These are phyloP conservation scores for Argynnis bischoffii DNA, from an alignment of 2,888 invertebrate species.

Conservation along the genomic window DNA sequence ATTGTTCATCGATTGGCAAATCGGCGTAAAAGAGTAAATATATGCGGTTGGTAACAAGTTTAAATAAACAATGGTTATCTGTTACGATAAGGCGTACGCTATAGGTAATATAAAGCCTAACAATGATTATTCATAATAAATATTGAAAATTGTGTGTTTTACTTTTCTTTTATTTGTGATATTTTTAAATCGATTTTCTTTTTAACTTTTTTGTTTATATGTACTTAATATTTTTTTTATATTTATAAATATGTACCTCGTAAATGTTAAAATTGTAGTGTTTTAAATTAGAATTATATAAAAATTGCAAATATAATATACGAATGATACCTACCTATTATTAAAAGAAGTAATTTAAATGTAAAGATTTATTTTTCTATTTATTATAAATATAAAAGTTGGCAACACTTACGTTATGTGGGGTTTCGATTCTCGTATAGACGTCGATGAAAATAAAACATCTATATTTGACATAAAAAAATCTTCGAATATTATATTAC, in stretches of 20 bases:
- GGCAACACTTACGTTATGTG: background rate
- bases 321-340: no score
- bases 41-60: slow-evolving; percentile 19
- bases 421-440: background rate
- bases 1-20: slow-evolving; percentile 11
- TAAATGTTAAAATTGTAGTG: no score
- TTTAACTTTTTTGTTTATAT: no score
- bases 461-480: no score
- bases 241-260: no score
- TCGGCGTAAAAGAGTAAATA: slow-evolving; percentile 13
- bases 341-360: no score
- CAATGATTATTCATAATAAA: slow-evolving; percentile 6
- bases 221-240: no score
- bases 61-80: slow-evolving; percentile 20
- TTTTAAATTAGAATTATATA: no score
- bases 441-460: background rate
- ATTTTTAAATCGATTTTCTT: no score
- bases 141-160: background rate
- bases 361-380: no score
- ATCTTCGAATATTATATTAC: no score
- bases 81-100: slow-evolving; percentile 17
- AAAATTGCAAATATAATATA: no score
- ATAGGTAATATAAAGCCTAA: background rate
- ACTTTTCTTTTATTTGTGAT: background rate
- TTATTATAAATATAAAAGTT: background rate